Conservation (phyloP, 64 coral and sea anemone genomes). For the Montipora capricornis region DNA sequence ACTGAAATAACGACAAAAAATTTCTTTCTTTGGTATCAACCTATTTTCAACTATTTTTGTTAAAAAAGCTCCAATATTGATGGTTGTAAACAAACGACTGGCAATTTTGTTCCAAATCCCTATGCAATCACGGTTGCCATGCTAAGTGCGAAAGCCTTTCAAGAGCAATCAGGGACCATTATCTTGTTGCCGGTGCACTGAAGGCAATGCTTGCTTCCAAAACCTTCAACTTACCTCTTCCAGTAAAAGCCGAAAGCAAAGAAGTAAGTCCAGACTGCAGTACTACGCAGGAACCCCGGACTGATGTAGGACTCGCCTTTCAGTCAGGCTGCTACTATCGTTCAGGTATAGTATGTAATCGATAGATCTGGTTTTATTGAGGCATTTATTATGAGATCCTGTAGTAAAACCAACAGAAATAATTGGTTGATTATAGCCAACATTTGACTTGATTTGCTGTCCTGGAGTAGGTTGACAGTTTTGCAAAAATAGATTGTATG, state of each 20-base stretch:
- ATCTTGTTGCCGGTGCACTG: slow-evolving; percentile 6
- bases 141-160: slow-evolving; percentile 43
- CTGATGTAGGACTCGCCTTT: too few species aligned
- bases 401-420: too few species aligned
- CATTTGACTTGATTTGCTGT: too few species aligned
- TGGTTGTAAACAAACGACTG: background rate
- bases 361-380: too few species aligned
- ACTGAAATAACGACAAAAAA: background rate
- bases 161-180: slow-evolving; percentile 46
- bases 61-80: background rate
- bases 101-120: background rate
- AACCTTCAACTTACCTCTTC: slow-evolving; percentile 27
- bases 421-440: too few species aligned
- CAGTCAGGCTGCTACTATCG: too few species aligned
- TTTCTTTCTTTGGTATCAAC: background rate
- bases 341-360: too few species aligned
- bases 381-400: too few species aligned
- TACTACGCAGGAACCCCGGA: background rate
- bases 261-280: background rate
- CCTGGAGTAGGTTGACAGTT: too few species aligned
- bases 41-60: background rate
- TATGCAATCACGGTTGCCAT: slow-evolving; percentile 12
- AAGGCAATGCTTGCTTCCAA: slow-evolving; percentile 19
- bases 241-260: background rate
- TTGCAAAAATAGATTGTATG: too few species aligned